These are phyloP conservation scores for Tenthredo amoena DNA, from an alignment of 2,888 invertebrate species.

Conservation along the genomic window DNA sequence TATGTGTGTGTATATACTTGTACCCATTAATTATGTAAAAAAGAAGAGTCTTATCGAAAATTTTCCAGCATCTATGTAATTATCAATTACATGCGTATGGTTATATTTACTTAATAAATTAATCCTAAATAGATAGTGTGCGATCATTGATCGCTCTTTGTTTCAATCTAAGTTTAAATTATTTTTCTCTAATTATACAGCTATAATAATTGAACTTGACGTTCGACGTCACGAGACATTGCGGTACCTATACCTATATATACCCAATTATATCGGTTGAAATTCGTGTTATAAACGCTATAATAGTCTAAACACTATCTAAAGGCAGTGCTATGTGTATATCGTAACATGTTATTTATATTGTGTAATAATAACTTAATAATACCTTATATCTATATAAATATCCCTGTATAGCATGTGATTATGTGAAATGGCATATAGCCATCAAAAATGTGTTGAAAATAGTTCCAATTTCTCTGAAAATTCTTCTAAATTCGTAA, in stretches of 20 bases:
- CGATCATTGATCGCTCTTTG: neutral
- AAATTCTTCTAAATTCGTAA: too few relatives aligned
- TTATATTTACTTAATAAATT: neutral
- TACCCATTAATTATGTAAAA: too few relatives aligned
- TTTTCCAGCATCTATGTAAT: neutral
- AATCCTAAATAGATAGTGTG: neutral
- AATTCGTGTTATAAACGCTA: neutral
- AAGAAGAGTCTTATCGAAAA: too few relatives aligned
- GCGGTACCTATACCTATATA: neutral
- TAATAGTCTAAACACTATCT: neutral
- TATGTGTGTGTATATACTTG: too few relatives aligned
- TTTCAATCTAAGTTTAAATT: neutral
- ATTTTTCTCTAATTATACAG: neutral
- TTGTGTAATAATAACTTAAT: too few relatives aligned
- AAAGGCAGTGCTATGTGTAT: too few relatives aligned
- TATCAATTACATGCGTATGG: neutral
- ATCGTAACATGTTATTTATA: too few relatives aligned
- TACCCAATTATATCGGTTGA: neutral
- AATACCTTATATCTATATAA: too few relatives aligned
- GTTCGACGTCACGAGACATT: neutral
- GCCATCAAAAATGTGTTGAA: too few relatives aligned
- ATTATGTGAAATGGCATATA: too few relatives aligned
- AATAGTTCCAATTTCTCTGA: too few relatives aligned
- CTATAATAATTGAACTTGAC: neutral
- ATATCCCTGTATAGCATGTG: too few relatives aligned